These are phyloP conservation scores for Caenorhabditis doughertyi DNA, from an alignment of 2,888 invertebrate species.

Conservation along the genomic window DNA sequence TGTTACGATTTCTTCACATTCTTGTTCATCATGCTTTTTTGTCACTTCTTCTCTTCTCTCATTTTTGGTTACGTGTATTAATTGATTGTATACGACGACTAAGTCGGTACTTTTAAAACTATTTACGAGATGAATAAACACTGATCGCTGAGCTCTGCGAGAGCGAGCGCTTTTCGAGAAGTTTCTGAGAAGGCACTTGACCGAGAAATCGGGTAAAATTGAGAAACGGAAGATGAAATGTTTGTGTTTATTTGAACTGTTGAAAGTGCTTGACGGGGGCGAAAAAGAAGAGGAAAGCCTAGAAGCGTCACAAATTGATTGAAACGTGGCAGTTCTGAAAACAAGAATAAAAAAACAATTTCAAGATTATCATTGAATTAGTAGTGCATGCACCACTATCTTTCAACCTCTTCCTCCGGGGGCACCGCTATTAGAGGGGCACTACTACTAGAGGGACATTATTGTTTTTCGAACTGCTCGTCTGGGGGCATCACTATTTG, in stretches of 20 bases:
- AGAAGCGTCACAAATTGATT: slow-evolving; percentile 14
- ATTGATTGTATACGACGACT: slow-evolving; percentile 28
- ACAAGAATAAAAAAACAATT: neutral
- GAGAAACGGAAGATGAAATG: slow-evolving; percentile 11
- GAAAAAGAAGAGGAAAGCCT: slow-evolving; percentile 10
- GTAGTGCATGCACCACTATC: neutral
- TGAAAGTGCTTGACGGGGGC: slow-evolving; percentile 30
- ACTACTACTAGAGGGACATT: no score
- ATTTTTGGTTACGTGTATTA: slow-evolving; percentile 58
- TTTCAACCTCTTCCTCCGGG: no score
- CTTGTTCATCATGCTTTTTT: slow-evolving; percentile 11
- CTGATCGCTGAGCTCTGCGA: slow-evolving; percentile 42
- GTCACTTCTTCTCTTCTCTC: slow-evolving; percentile 22
- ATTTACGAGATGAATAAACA: slow-evolving; percentile 42
- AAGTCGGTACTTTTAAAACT: slow-evolving; percentile 34
- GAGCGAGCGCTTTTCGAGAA: slow-evolving; percentile 43
- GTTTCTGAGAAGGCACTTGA: slow-evolving; percentile 40
- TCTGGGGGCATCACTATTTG: no score
- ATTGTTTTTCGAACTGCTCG: no score
- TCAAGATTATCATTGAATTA: neutral
- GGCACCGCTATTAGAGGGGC: no score
- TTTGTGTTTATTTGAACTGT: slow-evolving; percentile 55
- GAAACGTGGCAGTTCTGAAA: neutral
- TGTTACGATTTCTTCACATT: slow-evolving; percentile 6
- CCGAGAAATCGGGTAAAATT: slow-evolving; percentile 24